phyloP scores from a whole-genome alignment of 2,797 vertebrate genomes.

The Tenualosa ilisha region DNA sequence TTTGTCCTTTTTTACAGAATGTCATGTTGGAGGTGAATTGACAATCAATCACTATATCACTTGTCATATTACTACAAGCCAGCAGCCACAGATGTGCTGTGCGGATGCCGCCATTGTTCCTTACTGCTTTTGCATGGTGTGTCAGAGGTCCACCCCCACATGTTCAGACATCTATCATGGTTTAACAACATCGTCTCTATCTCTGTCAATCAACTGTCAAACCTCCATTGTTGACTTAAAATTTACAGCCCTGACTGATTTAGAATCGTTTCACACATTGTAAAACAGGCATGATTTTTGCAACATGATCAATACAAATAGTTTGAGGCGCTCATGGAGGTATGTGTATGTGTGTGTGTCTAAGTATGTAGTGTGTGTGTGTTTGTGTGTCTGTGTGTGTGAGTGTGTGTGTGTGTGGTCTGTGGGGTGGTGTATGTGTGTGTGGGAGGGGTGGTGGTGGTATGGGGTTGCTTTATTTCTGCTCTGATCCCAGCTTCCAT shows the following conservation, averaged over 20 bases:
- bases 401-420: not conserved
- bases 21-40: not conserved
- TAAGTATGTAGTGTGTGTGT: not conserved
- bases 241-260: conserved; percentile 67
- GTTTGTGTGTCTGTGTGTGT: not conserved
- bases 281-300: conserved; percentile 72
- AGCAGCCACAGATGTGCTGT: not conserved
- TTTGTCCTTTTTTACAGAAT: not conserved
- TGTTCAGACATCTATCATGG: conserved; percentile 39
- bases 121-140: not conserved
- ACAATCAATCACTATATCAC: not conserved
- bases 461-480: not conserved
- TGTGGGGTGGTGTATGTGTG: not conserved
- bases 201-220: conserved; percentile 42
- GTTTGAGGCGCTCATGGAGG: conserved; percentile 29
- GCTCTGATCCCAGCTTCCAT: not conserved
- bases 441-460: not conserved
- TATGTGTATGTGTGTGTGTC: not conserved
- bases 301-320: conserved; percentile 72
- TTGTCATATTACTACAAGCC: not conserved
- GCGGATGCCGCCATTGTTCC: not conserved
- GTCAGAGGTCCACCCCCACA: conserved; percentile 8
- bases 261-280: conserved; percentile 79
- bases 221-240: conserved; percentile 27
- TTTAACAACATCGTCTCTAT: conserved; percentile 16